Percentiles rank a stretch among this genome's conserved stretches.
phyloP scores from a whole-genome alignment of 2,888 invertebrate genomes.

The Drosophila gaucha region DNA sequence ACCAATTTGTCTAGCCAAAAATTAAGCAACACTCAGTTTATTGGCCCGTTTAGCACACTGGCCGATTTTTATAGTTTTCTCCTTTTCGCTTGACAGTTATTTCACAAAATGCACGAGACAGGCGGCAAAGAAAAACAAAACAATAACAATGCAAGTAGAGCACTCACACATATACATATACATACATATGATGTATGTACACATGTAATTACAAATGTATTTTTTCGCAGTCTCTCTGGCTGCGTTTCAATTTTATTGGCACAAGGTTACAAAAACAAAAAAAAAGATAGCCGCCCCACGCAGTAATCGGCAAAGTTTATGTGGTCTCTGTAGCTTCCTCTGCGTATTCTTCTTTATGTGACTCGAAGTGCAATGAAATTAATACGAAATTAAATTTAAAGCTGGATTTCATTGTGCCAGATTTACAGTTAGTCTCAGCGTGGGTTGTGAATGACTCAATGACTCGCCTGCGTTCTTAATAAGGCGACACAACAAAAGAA shows the following conservation, averaged over 20 bases:
- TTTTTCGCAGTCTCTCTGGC: slow-evolving; percentile 27
- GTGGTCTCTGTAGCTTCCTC: slow-evolving; percentile 18
- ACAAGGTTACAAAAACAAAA: slow-evolving; percentile 52
- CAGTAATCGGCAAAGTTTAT: slow-evolving; percentile 56
- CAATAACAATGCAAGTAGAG: slow-evolving; percentile 32
- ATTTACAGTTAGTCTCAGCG: slow-evolving; percentile 47
- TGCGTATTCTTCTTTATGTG: slow-evolving; percentile 5
- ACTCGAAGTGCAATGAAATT: slow-evolving; percentile 43
- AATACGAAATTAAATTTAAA: slow-evolving; percentile 39
- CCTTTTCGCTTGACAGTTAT: slow-evolving; percentile 33
- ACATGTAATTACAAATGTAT: background rate
- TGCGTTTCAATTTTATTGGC: slow-evolving; percentile 63
- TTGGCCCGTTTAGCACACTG: slow-evolving; percentile 36
- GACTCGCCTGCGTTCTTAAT: slow-evolving; percentile 23
- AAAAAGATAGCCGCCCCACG: slow-evolving; percentile 16
- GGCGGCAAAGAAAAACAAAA: slow-evolving; percentile 10
- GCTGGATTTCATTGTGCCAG: slow-evolving; percentile 8
- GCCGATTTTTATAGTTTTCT: slow-evolving; percentile 3
- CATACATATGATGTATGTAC: background rate
- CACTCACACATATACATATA: slow-evolving; percentile 6
- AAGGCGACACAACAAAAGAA: slow-evolving; percentile 20
- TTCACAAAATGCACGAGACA: slow-evolving; percentile 22
- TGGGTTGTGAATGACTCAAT: slow-evolving; percentile 33
- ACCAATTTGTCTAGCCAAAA: slow-evolving; percentile 57
- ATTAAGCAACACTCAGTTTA: slow-evolving; percentile 39